Evolutionary conservation across 2,797 vertebrate genomes (phyloP), one percentile per base, ranked within the genome.

Genomic region (Cyclura pinguis): DNA sequence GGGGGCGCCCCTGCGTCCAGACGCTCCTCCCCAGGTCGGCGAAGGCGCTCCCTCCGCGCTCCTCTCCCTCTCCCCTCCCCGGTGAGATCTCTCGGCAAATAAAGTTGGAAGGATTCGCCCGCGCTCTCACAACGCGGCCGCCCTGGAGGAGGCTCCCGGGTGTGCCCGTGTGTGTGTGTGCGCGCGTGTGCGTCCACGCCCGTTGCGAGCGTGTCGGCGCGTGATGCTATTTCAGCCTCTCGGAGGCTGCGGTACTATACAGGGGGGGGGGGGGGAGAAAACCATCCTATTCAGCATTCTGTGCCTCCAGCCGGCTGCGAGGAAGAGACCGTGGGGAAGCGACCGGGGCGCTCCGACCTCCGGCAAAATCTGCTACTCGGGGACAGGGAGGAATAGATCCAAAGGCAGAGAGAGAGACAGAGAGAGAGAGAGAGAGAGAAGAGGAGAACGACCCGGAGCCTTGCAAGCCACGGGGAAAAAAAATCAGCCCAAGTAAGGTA

Each of bases 101-200:
- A 97, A 97, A 97, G 96, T 96, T 96, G 95, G 93, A 90, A 89
- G 93, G 91, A 16, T 96, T 91, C 90, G 95, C 67, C 95, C 18
- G 95, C 29, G 93, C n/a, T 91, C 24, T 90, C 93, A 86, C 95
- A 4, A 91, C 91, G 94, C 82, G 1, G 93, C 93, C 89, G 94
- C 92, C 76, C 92, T 85, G 93, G 90, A 1, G 35, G 92, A 38
- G 27, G 92, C 64, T 16, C 24, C 16, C 16, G 59, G 64, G 57
- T 22, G 52, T 73, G 88, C 1, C 8, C 12, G 38, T 20, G 35
- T 29, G 29, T 50, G 8, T 3, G 76, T 22, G 38, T 27, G 42
- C 7, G 76, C 4, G 59, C 3, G 22, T 0, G 57, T 57, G 57
- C 24, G 4, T 69, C 27, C 14, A 1, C 32, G 27, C 67, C 29